Evolutionary conservation across 1,140 invertebrate genomes (phyloP).

Genomic region (Aleiodes sp.): DNA sequence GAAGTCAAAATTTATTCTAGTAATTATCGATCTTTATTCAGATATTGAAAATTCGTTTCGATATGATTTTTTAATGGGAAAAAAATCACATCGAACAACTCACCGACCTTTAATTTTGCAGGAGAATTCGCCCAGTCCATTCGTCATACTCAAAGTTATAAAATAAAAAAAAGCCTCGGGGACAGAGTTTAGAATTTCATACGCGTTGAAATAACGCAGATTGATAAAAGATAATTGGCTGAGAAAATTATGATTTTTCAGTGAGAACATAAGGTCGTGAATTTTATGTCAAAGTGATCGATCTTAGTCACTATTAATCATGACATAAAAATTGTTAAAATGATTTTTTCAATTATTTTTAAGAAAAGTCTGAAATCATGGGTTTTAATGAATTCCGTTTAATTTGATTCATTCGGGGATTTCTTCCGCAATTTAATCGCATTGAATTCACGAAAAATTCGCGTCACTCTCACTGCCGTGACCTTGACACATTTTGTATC

Average conservation of each 20-base stretch:
- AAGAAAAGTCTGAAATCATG: too few species aligned
- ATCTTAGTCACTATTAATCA: too few species aligned
- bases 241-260: neutral
- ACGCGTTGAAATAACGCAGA: neutral
- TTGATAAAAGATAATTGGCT: neutral
- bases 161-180: neutral
- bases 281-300: too few species aligned
- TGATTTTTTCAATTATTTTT: too few species aligned
- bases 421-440: too few species aligned
- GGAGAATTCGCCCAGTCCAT: conserved; percentile 11
- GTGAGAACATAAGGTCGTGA: neutral
- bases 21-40: neutral
- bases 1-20: neutral
- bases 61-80: neutral
- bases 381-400: too few species aligned
- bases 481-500: too few species aligned
- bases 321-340: too few species aligned
- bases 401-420: too few species aligned
- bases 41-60: neutral
- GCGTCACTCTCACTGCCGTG: too few species aligned
- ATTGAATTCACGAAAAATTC: too few species aligned
- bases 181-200: too few species aligned
- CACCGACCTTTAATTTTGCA: conserved; percentile 1
- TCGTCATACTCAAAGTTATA: conserved; percentile 16
- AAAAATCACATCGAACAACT: conserved; percentile 1